Evolutionary conservation across 2,888 invertebrate genomes (phyloP).

Genomic region (Eilema sororculum): DNA sequence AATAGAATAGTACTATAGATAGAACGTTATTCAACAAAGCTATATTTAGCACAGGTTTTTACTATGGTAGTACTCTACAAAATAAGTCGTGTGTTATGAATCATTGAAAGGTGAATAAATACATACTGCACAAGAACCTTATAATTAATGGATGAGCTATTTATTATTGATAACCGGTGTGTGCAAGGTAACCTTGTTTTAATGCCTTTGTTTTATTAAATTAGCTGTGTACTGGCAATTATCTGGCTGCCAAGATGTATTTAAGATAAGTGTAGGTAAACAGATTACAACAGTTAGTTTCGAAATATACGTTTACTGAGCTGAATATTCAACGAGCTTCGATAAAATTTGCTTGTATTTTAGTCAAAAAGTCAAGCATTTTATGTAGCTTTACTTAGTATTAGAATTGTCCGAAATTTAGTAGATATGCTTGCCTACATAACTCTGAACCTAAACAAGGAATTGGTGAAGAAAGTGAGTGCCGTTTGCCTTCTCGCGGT

Average conservation of each 20-base stretch:
- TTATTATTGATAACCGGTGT: conserved; percentile 34
- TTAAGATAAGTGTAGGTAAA: not conserved
- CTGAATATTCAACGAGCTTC: not conserved
- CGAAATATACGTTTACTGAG: not conserved
- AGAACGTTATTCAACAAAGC: no score
- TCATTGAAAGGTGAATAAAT: conserved; percentile 39
- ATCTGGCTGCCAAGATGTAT: not conserved
- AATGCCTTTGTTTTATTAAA: conserved; percentile 11
- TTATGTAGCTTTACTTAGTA: no score
- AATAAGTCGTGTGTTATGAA: conserved; percentile 30
- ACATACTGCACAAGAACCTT: conserved; percentile 33
- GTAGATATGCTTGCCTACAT: no score
- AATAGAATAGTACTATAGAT: no score
- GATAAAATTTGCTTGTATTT: not conserved
- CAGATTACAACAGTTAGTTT: not conserved
- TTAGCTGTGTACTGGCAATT: not conserved
- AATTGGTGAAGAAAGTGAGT: no score
- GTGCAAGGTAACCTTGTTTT: conserved; percentile 30
- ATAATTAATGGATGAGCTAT: conserved; percentile 42
- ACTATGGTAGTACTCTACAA: not conserved
- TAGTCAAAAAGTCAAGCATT: not conserved
- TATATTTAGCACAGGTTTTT: no score
- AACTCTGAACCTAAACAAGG: no score
- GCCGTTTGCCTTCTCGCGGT: no score
- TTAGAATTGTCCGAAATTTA: no score